These are phyloP conservation scores for Capromys pilorides DNA, from an alignment of 2,797 vertebrate species.

Conservation along the genomic window DNA sequence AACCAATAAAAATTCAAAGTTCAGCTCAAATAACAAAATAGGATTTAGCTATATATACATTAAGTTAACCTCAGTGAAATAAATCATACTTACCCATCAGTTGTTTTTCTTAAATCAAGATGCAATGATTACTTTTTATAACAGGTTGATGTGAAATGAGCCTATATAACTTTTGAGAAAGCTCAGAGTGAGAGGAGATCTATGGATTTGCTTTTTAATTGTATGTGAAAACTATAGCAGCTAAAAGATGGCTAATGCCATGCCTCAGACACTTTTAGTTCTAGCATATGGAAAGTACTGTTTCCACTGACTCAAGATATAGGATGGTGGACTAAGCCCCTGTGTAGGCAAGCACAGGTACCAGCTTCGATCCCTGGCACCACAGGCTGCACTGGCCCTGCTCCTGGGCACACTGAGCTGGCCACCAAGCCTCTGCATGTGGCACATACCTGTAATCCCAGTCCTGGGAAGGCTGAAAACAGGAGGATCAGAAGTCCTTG, in stretches of 20 bases:
- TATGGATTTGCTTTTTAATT: neutral
- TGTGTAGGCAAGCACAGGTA: too few species aligned
- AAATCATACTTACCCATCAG: slow-evolving; percentile 5
- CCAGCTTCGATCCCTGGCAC: too few species aligned
- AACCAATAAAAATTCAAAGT: slow-evolving; percentile 21
- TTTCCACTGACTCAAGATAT: neutral
- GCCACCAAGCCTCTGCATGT: too few species aligned
- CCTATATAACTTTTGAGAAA: neutral
- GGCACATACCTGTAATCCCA: too few species aligned
- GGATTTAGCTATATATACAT: neutral
- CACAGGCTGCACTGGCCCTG: too few species aligned
- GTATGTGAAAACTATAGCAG: neutral
- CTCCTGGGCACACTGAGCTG: too few species aligned
- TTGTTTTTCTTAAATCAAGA: neutral
- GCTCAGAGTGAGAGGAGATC: neutral
- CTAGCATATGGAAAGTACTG: neutral
- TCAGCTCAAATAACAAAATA: slow-evolving; percentile 1
- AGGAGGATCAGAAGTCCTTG: too few species aligned
- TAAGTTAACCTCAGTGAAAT: slow-evolving; percentile 37
- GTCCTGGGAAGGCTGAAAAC: too few species aligned
- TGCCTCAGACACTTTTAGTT: neutral
- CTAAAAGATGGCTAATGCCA: neutral
- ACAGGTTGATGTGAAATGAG: neutral
- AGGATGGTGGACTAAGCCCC: too few species aligned
- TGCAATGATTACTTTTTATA: neutral